Evolutionary conservation across 2,797 vertebrate species (phyloP).

Genomic region (Enteromius radiatus): DNA sequence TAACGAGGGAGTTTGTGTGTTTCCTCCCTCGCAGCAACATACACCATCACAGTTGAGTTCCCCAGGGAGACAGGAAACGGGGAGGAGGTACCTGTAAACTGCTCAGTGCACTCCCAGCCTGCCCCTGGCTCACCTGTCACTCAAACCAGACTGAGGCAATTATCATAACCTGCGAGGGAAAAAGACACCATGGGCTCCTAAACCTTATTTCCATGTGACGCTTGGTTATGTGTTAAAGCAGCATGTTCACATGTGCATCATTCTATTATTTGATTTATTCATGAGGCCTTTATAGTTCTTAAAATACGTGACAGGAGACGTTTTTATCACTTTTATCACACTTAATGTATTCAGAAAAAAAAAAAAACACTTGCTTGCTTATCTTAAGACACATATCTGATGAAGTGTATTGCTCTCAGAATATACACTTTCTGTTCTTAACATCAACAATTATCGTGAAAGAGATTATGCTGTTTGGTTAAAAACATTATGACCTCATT

Average conservation of each 20-base stretch:
- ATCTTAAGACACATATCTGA: slow-evolving; percentile 48
- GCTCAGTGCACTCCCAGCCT: slow-evolving; percentile 50
- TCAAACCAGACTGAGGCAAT: slow-evolving; percentile 55
- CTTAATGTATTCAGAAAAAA: slow-evolving; percentile 12
- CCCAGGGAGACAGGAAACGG: slow-evolving; percentile 41
- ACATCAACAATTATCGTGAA: slow-evolving; percentile 77
- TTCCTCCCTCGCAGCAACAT: slow-evolving; percentile 50
- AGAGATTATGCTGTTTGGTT: slow-evolving; percentile 72
- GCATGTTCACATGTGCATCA: slow-evolving; percentile 53
- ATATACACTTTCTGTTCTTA: slow-evolving; percentile 54
- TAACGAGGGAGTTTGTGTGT: slow-evolving; percentile 44
- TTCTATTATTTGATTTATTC: slow-evolving; percentile 69
- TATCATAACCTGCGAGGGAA: slow-evolving; percentile 59
- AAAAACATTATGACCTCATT: slow-evolving; percentile 72
- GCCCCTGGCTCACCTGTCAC: slow-evolving; percentile 62
- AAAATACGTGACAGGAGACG: slow-evolving; percentile 39
- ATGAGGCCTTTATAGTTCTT: slow-evolving; percentile 55
- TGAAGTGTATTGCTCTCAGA: slow-evolving; percentile 67
- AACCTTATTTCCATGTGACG: slow-evolving; percentile 54
- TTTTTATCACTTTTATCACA: slow-evolving; percentile 44
- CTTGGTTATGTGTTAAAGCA: slow-evolving; percentile 50
- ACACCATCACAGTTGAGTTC: slow-evolving; percentile 40
- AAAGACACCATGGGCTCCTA: slow-evolving; percentile 51
- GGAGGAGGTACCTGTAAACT: slow-evolving; percentile 51
- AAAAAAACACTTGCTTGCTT: neutral